Evolutionary conservation across 2,113 vertebrate species (phyloP).

Genomic region (Sula dactylatra): DNA sequence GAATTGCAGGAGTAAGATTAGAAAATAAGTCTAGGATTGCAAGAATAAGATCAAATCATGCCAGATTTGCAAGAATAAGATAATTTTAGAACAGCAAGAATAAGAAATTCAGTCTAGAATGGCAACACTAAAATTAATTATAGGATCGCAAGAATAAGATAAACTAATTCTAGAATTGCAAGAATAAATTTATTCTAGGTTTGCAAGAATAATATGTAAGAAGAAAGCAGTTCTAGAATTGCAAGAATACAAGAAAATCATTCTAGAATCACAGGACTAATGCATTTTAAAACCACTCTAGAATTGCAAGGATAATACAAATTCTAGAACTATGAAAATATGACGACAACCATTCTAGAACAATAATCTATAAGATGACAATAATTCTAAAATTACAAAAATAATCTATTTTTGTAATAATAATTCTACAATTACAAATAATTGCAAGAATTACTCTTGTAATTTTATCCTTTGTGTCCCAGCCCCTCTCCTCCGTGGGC

Average conservation of each 20-base stretch:
- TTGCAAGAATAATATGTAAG: not conserved
- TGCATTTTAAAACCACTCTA: not conserved
- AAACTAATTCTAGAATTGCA: not conserved
- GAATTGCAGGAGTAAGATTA: not conserved
- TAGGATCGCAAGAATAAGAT: too few species aligned
- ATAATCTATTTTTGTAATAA: not conserved
- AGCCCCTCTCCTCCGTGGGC: not conserved
- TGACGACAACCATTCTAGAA: not conserved
- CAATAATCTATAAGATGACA: not conserved
- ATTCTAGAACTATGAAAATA: too few species aligned
- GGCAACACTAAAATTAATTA: not conserved
- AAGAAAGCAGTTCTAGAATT: not conserved
- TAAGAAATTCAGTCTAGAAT: too few species aligned
- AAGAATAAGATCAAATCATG: not conserved
- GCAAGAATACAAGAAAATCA: too few species aligned
- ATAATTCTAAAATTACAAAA: too few species aligned
- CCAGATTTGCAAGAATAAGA: not conserved
- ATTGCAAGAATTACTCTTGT: not conserved
- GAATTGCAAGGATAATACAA: too few species aligned
- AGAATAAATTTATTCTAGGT: too few species aligned
- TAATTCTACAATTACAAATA: not conserved
- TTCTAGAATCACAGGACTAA: not conserved
- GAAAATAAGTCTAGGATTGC: too few species aligned
- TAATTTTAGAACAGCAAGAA: too few species aligned
- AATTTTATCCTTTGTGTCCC: accelerated